These are phyloP conservation scores for Bombylius major DNA, from an alignment of 2,888 invertebrate genomes.

Conservation along the genomic window DNA sequence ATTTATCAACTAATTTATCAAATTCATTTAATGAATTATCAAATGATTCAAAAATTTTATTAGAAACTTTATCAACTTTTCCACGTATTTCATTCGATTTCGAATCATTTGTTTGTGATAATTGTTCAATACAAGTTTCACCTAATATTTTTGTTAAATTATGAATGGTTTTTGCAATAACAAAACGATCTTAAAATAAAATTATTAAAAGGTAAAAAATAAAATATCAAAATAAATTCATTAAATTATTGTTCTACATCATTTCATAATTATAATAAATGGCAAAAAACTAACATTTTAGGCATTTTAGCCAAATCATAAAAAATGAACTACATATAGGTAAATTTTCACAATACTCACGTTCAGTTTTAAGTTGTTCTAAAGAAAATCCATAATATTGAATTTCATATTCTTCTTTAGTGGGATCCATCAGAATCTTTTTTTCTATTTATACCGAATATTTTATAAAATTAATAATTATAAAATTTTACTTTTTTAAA, in stretches of 20 bases:
- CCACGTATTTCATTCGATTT: constrained; percentile 10
- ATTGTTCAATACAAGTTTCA: constrained; percentile 11
- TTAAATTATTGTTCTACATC: too few species aligned
- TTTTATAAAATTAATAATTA: too few species aligned
- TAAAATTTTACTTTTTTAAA: too few species aligned
- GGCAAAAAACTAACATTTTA: too few species aligned
- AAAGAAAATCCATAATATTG: constrained; percentile 23
- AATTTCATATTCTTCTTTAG: constrained; percentile 20
- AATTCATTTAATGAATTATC: constrained; percentile 15
- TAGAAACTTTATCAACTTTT: constrained; percentile 11
- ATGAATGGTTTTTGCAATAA: constrained; percentile 1
- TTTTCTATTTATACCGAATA: too few species aligned
- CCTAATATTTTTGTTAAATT: not conserved
- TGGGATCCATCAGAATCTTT: constrained; percentile 15
- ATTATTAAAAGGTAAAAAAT: not conserved
- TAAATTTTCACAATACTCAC: constrained; percentile 14
- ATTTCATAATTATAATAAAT: too few species aligned
- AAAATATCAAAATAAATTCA: not conserved
- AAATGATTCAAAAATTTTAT: constrained; percentile 19
- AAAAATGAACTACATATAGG: not conserved
- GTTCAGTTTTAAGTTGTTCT: constrained; percentile 21
- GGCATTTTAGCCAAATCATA: too few species aligned
- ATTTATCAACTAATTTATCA: constrained; percentile 19
- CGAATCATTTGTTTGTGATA: constrained; percentile 15
- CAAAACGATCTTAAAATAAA: constrained; percentile 2